Evolutionary conservation across 1,140 invertebrate genomes (phyloP), one percentile per base, ranked within the genome.

Genomic region (Homalodisca vitripennis): DNA sequence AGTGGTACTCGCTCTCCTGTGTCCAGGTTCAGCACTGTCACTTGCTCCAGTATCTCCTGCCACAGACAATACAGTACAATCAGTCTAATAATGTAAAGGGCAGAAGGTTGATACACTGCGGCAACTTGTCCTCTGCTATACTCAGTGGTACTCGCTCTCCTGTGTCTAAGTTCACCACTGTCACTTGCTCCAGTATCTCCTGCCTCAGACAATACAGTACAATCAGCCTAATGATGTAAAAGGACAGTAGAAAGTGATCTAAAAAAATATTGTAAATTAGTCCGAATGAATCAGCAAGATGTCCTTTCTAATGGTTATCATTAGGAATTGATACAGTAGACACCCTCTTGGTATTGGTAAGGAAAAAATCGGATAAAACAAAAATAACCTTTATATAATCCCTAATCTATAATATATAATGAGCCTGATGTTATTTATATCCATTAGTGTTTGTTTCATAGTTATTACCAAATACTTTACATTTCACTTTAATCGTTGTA

Each of bases 201-300:
- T 86, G 73, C 14, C 79, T 78, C 67, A 70, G 34, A 71, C 67
- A 55, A 55, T 20, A 41, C 34, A 41, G 34, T n/a, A n/a, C n/a
- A n/a, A n/a, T n/a, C n/a, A n/a, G n/a, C n/a, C 94, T 85, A 89
- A 98, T 96, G 75, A 98, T 97, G 78, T 98, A 95, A 62, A 98
- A 80, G 20, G 94, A 95, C 20, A 98, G 83, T 31, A 81, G 81
- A n/a, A n/a, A n/a, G n/a, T n/a, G n/a, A n/a, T n/a, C n/a, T n/a
- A n/a, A n/a, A n/a, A n/a, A n/a, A n/a, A n/a, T n/a, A n/a, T n/a
- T n/a, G n/a, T n/a, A n/a, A n/a, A n/a, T n/a, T n/a, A n/a, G n/a
- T n/a, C n/a, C n/a, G n/a, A n/a, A n/a, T n/a, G n/a, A n/a, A n/a
- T n/a, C n/a, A n/a, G n/a, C n/a, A n/a, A n/a, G n/a, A n/a, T n/a